phyloP scores from a whole-genome alignment of 1,140 invertebrate genomes.

The Halyomorpha halys region DNA sequence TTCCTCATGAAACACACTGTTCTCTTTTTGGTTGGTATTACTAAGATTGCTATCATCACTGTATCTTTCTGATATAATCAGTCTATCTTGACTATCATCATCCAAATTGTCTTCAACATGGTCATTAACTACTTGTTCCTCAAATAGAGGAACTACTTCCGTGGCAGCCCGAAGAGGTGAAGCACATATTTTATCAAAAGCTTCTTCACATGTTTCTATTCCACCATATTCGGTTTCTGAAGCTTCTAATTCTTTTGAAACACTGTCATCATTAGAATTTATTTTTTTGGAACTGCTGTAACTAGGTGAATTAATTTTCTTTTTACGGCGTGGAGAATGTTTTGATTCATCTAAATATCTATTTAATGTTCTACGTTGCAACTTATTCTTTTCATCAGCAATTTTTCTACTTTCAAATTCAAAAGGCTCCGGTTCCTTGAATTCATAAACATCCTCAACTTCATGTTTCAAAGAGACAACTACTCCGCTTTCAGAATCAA shows the following conservation, averaged over 20 bases:
- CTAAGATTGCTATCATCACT: slow-evolving; percentile 11
- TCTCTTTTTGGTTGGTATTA: slow-evolving; percentile 19
- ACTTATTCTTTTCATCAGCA: slow-evolving; percentile 23
- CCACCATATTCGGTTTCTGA: background rate
- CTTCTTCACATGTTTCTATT: slow-evolving; percentile 26
- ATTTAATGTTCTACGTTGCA: background rate
- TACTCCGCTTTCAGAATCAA: background rate
- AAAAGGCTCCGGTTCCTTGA: slow-evolving; percentile 51
- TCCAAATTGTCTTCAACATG: slow-evolving; percentile 27
- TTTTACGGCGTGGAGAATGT: slow-evolving; percentile 13
- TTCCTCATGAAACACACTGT: slow-evolving; percentile 12
- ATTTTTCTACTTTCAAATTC: slow-evolving; percentile 26
- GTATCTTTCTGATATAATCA: slow-evolving; percentile 39
- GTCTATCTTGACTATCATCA: slow-evolving; percentile 32
- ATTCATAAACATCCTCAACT: slow-evolving; percentile 69
- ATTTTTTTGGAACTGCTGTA: slow-evolving; percentile 3
- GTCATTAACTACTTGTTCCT: slow-evolving; percentile 6
- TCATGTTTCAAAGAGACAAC: slow-evolving; percentile 10
- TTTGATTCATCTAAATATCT: slow-evolving; percentile 15
- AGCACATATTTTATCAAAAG: slow-evolving; percentile 25
- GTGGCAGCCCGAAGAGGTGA: slow-evolving; percentile 19
- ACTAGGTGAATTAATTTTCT: background rate
- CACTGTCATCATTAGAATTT: background rate
- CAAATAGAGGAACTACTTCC: slow-evolving; percentile 11
- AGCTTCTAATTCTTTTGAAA: slow-evolving; percentile 3